phyloP scores from a whole-genome alignment of 1,140 invertebrate species.

The Cherax quadricarinatus region DNA sequence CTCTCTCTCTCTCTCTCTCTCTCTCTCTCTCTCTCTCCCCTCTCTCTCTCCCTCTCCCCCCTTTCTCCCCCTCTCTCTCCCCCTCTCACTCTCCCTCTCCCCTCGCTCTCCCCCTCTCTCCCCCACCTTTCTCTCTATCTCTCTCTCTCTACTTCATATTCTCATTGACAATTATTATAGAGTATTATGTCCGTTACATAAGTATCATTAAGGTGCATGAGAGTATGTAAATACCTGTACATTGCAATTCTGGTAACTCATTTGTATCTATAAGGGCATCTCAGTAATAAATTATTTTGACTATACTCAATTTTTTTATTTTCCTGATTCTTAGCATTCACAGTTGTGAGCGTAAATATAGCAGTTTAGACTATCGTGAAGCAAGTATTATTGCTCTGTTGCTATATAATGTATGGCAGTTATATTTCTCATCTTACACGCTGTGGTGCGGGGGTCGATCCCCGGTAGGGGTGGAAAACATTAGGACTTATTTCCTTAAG shows the following conservation, averaged over 20 bases:
- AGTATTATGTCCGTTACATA: not conserved
- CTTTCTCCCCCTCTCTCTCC: no score
- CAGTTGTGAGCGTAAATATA: no score
- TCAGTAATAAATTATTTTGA: not conserved
- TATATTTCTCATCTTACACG: no score
- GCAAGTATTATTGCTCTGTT: no score
- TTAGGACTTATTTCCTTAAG: no score
- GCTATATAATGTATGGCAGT: no score
- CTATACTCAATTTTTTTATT: not conserved
- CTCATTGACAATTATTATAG: no score
- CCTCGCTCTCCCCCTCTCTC: not conserved
- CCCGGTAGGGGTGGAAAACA: no score
- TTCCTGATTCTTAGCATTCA: no score
- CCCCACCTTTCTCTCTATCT: not conserved
- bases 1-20: not conserved
- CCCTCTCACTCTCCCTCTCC: not conserved
- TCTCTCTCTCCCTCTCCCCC: not conserved
- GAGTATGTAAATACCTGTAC: not conserved
- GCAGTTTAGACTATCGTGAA: no score
- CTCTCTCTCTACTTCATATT: not conserved
- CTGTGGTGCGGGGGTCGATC: no score
- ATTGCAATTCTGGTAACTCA: not conserved
- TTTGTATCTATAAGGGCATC: conserved; percentile 1
- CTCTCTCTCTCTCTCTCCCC: not conserved
- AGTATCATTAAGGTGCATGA: not conserved